Base-by-base conservation (phyloP, 2,113 vertebrate species). In the Brachirus orientalis region DNA sequence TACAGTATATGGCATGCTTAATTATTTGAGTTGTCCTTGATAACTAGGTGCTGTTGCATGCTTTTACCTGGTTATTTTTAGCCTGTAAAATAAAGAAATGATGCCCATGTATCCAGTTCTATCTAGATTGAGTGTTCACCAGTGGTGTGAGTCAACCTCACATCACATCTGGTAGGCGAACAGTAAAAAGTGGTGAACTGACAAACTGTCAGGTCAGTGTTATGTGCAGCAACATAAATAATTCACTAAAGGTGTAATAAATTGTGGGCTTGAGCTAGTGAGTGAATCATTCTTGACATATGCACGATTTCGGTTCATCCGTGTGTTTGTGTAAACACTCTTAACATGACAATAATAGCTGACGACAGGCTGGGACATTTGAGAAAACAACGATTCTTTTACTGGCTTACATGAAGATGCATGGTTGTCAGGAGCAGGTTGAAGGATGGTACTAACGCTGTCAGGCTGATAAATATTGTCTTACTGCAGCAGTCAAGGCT, bases 221-320 rank as follows among this genome's bases (percentile, higher is more conserved):
- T n/a, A n/a, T n/a, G 73, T 46, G 55, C 22, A 2, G 58, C 66
- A 33, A 77, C 59, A 81, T 88, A 69, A 90, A 90, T 81, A 80
- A 89, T 86, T 88, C 67, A 88, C 35, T 37, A 28, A 51, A 45
- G 70, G 77, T 70, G 82, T 77, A 85, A 88, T 72, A 84, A 72
- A 87, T 82, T 88, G 80, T 69, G 78, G 68, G 76, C 83, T 76
- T 43, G 8, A 73, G 79, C 79, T 74, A n/a, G n/a, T n/a, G n/a
- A n/a, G n/a, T n/a, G n/a, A n/a, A 86, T 90, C 90, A 87, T 80
- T 82, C 75, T 83, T 77, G 85, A 88, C 89, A 89, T 88, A 87
- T 89, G 85, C 78, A 69, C 8, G 13, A 83, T 77, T 87, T 82
- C 75, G 69, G 77, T 48, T 75, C 76, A 75, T 73, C 38, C 59